Base-by-base conservation (phyloP, 2,888 invertebrate genomes). In the Melanophora roralis region DNA sequence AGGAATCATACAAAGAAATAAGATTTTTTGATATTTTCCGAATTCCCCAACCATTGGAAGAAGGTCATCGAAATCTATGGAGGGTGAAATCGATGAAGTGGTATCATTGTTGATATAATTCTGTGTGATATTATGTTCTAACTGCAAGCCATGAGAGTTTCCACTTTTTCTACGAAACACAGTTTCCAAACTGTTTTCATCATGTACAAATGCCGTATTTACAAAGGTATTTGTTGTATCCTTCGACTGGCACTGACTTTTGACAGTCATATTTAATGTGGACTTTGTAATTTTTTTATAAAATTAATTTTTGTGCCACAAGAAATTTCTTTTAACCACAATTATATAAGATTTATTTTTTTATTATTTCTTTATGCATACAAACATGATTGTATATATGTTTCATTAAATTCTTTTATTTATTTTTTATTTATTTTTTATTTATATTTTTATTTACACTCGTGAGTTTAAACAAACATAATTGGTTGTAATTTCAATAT, bases 21-120 rank as follows among this genome's bases (percentile, higher is more conserved):
- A 90, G 14, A 95, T 92, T 89, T 94, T 95, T 89, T 97, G 96
- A 88, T 96, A 97, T 45, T 92, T 89, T 59, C 96, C 96, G 87
- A 97, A 97, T 86, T 96, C 96, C 11, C 96, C 96, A 12, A 97
- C 92, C 84, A 95, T 92, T 21, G 96, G 95, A 85, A 97, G 87
- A 69, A 97, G 90, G 85, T 96, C 96, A 85, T 97, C 96, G 83
- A 97, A 96, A 89, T 96, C 96, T 51, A 94, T 82, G 9, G 83
- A 83, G 23, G 87, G 84, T 27, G 82, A 60, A 16, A 73, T 60
- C 6, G 71, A 45, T n/a, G 36, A 16, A 36, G 43, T 64, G 6
- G 27, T 65, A 16, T 40, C 60, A 11, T 43, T 76, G 14, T 83
- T 83, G n/a, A 78, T 82, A 4, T 14, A 68, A 45, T 83, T 81